Evolutionary conservation across 2,113 vertebrate genomes (phyloP).

Genomic region (Sylvietta virens): DNA sequence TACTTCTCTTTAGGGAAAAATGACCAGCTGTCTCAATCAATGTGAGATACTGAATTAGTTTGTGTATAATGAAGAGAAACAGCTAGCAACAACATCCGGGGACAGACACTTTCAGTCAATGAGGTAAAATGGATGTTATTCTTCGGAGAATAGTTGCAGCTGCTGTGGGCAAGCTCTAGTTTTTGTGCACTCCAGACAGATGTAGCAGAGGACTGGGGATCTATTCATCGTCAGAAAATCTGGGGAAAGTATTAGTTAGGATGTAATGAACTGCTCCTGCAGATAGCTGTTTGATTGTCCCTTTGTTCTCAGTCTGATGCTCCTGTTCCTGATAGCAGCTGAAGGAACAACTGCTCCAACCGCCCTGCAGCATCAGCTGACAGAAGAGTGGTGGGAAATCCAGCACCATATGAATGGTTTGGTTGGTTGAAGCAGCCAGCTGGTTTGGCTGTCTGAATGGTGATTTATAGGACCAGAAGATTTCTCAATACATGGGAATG

Average conservation of each 20-base stretch:
- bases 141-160: neutral
- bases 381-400: neutral
- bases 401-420: neutral
- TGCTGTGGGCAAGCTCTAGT: neutral
- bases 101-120: neutral
- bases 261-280: neutral
- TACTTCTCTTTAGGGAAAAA: neutral
- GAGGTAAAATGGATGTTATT: neutral
- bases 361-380: neutral
- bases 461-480: neutral
- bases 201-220: neutral
- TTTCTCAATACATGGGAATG: neutral
- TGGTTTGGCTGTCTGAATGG: neutral
- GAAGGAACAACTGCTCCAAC: neutral
- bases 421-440: neutral
- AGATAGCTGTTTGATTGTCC: neutral
- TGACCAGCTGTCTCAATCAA: constrained; percentile 27
- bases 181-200: neutral
- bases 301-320: neutral
- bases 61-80: neutral
- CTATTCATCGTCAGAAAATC: neutral
- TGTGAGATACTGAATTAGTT: neutral
- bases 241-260: neutral
- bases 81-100: neutral
- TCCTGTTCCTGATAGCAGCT: neutral